Base-by-base conservation (phyloP, 2,888 invertebrate species). In the Parelbella ahira region DNA sequence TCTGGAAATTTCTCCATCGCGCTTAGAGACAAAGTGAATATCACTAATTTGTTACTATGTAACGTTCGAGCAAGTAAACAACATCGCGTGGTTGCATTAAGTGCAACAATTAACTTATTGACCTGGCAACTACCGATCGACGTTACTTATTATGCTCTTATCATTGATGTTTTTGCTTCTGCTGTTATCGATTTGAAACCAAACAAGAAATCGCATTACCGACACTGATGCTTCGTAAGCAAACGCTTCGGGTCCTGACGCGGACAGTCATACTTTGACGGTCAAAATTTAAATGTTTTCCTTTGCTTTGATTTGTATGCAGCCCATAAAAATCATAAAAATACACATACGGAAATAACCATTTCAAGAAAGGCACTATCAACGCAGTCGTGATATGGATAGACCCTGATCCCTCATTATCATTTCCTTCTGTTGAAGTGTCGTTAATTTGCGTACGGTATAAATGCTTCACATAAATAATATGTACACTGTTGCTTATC, bases 31-130 rank as follows among this genome's bases (percentile, higher is more conserved):
- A 41, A 32, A 36, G 19, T 39, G 38, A 27, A 32, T 44, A 47
- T 45, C 48, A 20, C 38, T 45, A 29, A 32, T 34, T 48, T 38
- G 44, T 44, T 46, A 47, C 43, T 44, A 44, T 49, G 49, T 47
- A 47, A 25, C n/a, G 27, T 37, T 15, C 8, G 24, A 18, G 9
- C 5, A 28, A 28, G 42, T 42, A 34, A 42, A 42, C 34, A 34
- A 23, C 10, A 34, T 34, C 34, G 42, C 21, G 33, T 28, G 27
- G 33, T 33, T 6, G 15, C 34, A 23, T 34, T 42, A 53, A 62
- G 56, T 59, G 56, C 54, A 63, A 64, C 56, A 65, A 63, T 78
- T 80, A 71, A 76, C 77, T 65, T 70, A 63, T 76, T 75, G 79
- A 77, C 81, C 77, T 47, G 64, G 71, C 70, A 72, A 79, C 75